phyloP scores from a whole-genome alignment of 2,888 invertebrate species.

The Andrena chrysosceles region DNA sequence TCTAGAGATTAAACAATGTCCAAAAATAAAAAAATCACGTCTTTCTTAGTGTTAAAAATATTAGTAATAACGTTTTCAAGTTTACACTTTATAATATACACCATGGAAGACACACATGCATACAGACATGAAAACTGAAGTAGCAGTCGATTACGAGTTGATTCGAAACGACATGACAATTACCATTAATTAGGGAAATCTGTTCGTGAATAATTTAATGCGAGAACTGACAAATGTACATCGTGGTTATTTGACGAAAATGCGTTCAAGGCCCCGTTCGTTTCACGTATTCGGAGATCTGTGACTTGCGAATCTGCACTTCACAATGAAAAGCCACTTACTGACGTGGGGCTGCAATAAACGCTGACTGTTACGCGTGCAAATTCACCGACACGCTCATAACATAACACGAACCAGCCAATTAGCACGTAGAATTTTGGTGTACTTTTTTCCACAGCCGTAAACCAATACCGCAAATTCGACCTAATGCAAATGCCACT shows the following conservation, averaged over 20 bases:
- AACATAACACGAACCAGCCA: constrained; percentile 32
- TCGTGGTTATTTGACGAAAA: not conserved
- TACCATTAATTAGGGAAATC: no score
- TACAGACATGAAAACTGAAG: no score
- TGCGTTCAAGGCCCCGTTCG: not conserved
- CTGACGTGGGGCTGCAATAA: constrained; percentile 16
- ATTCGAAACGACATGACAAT: no score
- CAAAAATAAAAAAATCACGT: no score
- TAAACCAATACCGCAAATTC: constrained; percentile 58
- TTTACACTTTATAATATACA: no score
- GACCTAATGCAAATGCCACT: constrained; percentile 58
- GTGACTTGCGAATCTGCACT: constrained; percentile 20
- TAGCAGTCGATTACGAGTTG: no score
- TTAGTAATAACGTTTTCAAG: no score
- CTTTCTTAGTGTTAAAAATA: no score
- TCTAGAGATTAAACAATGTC: no score
- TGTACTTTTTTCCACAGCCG: constrained; percentile 52
- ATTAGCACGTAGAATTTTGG: constrained; percentile 57
- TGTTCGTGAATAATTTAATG: not conserved
- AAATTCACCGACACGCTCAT: constrained; percentile 32
- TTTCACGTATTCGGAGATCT: not conserved
- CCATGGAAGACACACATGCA: no score
- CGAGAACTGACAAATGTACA: not conserved
- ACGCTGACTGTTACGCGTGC: constrained; percentile 23
- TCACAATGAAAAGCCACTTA: constrained; percentile 40